Conservation (phyloP, 2,888 invertebrate species). For the Pasiphila rectangulata region DNA sequence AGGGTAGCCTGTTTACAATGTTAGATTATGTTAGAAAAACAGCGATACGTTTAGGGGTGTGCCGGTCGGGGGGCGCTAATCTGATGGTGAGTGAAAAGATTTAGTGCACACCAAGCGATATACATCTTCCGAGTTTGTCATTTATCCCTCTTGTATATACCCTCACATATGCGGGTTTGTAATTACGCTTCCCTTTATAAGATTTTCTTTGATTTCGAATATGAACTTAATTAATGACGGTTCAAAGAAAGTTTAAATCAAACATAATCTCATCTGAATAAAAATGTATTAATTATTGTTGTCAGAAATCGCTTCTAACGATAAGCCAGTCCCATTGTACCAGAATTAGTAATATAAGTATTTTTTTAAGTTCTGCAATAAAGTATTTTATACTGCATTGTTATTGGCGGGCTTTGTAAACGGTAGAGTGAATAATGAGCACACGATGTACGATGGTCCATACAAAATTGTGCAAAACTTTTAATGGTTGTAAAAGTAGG, state of each 20-base stretch:
- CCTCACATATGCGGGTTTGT: slow-evolving; percentile 12
- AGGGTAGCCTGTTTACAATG: slow-evolving; percentile 54
- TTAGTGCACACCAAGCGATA: slow-evolving; percentile 62
- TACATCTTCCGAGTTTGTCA: slow-evolving; percentile 50
- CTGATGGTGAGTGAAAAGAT: slow-evolving; percentile 73
- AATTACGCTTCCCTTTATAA: slow-evolving; percentile 8
- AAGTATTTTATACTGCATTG: background rate
- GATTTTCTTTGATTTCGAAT: slow-evolving; percentile 6
- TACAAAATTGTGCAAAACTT: slow-evolving; percentile 2
- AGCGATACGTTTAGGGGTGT: slow-evolving; percentile 57
- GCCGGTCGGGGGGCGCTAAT: slow-evolving; percentile 59
- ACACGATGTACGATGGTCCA: background rate
- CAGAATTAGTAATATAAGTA: too few relatives aligned
- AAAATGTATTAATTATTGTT: too few relatives aligned
- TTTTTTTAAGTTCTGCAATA: too few relatives aligned
- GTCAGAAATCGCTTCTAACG: too few relatives aligned
- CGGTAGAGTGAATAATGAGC: background rate
- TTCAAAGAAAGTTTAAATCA: slow-evolving; percentile 3
- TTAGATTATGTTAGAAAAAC: slow-evolving; percentile 71
- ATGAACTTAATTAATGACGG: slow-evolving; percentile 4
- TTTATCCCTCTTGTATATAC: slow-evolving; percentile 30
- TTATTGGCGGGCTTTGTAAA: slow-evolving; percentile 2
- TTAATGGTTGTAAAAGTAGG: slow-evolving; percentile 1
- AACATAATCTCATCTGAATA: too few relatives aligned
- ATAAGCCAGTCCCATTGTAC: too few relatives aligned